Evolutionary conservation across 2,113 vertebrate genomes (phyloP), one percentile per base, ranked within the genome.

Genomic region (Malurus melanocephalus): DNA sequence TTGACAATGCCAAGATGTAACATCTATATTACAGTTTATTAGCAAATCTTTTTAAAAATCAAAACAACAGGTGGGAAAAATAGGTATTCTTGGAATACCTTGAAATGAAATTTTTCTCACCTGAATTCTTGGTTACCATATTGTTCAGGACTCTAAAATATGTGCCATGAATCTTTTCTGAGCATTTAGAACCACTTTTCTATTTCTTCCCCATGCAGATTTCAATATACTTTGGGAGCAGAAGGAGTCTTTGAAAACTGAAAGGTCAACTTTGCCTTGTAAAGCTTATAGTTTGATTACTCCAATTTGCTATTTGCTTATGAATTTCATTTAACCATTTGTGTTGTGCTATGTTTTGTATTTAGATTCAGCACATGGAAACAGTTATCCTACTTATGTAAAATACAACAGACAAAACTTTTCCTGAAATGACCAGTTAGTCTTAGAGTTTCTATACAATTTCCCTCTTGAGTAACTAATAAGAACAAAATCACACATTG

Each of bases 401-500:
- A 88, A 91, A 57, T 43, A 77, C n/a, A 72, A 49, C 33, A 76
- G 48, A 78, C 0, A 8, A 46, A 80, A 65, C n/a, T 92, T 87
- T 68, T 80, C 43, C 66, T 90, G 90, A 92, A 90, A 92, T 40
- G 89, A 66, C 65, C 42, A 62, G 88, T 94, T 93, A 85, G 74
- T 87, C 68, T 85, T 85, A 43, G 45, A 87, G 35, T 61, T 94
- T 80, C 92, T 78, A 24, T 80, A 55, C 17, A 1, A 92, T 86
- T 83, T 93, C 75, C 26, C 93, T 90, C 81, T 66, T 94, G 88
- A 91, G 79, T 88, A 93, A 88, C 69, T 93, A 89, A 94, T 85
- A 94, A 92, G 85, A 92, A 68, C 45, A 94, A 95, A 96, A 90
- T 79, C 88, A 92, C 82, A 75, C 80, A 86, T 33, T 82, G 93